These are phyloP conservation scores for Alfaro cultratus DNA, from an alignment of 2,797 vertebrate species.

Conservation along the genomic window DNA sequence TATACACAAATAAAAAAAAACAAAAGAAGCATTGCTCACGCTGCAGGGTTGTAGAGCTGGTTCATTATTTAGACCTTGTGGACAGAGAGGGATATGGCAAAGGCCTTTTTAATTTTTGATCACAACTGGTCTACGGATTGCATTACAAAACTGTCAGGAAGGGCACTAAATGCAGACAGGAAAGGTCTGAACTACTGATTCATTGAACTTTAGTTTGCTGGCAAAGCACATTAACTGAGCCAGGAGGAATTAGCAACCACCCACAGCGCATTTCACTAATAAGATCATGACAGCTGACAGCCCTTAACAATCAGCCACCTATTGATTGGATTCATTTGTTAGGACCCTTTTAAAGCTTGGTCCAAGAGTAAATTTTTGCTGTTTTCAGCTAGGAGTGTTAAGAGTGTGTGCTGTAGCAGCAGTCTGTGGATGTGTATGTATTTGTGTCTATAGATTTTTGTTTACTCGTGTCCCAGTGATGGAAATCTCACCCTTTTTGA, in stretches of 20 bases:
- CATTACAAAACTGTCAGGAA: conserved; percentile 29
- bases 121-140: conserved; percentile 8
- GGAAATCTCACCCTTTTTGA: conserved; percentile 62
- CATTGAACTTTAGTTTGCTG: conserved; percentile 60
- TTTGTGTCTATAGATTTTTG: conserved; percentile 53
- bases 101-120: conserved; percentile 12
- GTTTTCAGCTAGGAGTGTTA: conserved; percentile 19
- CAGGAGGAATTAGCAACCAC: conserved; percentile 59
- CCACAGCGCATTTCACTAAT: conserved; percentile 70
- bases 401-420: conserved; percentile 12
- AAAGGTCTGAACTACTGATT: conserved; percentile 34
- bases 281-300: conserved; percentile 71
- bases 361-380: conserved; percentile 14
- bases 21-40: conserved; percentile 9
- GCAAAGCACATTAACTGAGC: conserved; percentile 61
- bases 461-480: conserved; percentile 64
- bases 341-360: conserved; percentile 54
- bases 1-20: conserved; percentile 13
- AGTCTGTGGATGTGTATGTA: conserved; percentile 18
- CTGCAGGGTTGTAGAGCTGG: conserved; percentile 17
- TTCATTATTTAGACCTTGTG: conserved; percentile 37
- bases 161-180: conserved; percentile 21
- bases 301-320: conserved; percentile 68
- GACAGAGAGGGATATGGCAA: conserved; percentile 9
- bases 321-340: conserved; percentile 69